Evolutionary conservation across 2,797 vertebrate species (phyloP), one percentile per base, ranked within the genome.

Genomic region (Gadopsis bispinosus): DNA sequence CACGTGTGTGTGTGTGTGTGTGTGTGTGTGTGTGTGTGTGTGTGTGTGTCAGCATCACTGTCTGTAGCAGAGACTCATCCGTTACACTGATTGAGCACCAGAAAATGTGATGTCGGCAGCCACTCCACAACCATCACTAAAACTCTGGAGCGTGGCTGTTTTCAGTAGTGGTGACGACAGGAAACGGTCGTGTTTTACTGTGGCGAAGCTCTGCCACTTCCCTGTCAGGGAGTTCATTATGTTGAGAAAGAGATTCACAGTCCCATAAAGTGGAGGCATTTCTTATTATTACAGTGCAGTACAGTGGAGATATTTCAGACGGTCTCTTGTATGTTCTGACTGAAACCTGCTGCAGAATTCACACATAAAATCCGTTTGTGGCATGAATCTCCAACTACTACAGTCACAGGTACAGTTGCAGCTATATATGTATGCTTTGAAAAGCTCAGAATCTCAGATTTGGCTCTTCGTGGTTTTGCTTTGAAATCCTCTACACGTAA

Each of bases 161-260:
- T 70, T 73, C 69, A 65, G 61, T 22, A 13, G 54, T 1, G 65
- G 76, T 26, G 79, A 83, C 79, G 79, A 83, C 79, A 87, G 77
- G 63, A 78, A 79, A 54, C 69, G 41, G 77, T 17, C 17, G 13
- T 83, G 79, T 89, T 91, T 85, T 83, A 85, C 83, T 71, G 62
- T 60, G 45, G 33, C 51, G 58, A 63, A 51, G 55, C 60, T 77
- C 65, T 54, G 69, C 37, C 80, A 61, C 73, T 61, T 85, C 59
- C 65, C 59, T 83, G 78, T 88, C 85, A 74, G 75, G 71, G 83
- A 83, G 76, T 83, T 89, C 80, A 89, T 91, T 88, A 84, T 58
- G 66, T 75, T 64, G 67, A 70, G 61, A 75, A 63, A 72, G 86
- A 83, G 72, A 88, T 78, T 86, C 84, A 83, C 81, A 75, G 54